A percentile compares a stretch with the other conserved stretches of the same genome.
phyloP scores from a whole-genome alignment of 2,888 invertebrate species.

The Cheilosia vernalis region DNA sequence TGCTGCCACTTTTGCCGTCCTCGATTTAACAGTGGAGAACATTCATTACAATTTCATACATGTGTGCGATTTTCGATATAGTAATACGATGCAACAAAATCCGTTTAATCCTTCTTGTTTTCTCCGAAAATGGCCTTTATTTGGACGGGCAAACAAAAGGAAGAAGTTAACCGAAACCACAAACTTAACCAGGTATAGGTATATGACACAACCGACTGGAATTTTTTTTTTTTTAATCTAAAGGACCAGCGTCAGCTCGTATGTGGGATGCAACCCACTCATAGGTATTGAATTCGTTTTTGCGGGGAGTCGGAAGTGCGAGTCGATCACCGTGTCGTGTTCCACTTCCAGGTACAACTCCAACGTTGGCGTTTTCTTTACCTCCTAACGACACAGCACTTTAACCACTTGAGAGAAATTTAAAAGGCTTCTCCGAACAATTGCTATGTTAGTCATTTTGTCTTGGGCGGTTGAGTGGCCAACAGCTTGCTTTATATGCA shows the following conservation, averaged over 20 bases:
- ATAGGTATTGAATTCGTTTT: slow-evolving; percentile 51
- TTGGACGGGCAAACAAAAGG: slow-evolving; percentile 17
- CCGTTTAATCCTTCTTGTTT: slow-evolving; percentile 47
- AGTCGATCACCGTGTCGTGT: slow-evolving; percentile 76
- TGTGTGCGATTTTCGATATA: slow-evolving; percentile 58
- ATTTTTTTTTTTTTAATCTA: slow-evolving; percentile 16
- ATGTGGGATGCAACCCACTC: slow-evolving; percentile 61
- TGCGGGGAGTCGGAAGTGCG: slow-evolving; percentile 74
- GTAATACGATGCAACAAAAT: slow-evolving; percentile 65
- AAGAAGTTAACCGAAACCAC: slow-evolving; percentile 41
- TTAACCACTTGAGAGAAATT: slow-evolving; percentile 76
- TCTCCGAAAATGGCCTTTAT: slow-evolving; percentile 36
- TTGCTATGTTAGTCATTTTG: slow-evolving; percentile 80
- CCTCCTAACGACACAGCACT: slow-evolving; percentile 55
- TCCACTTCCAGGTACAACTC: slow-evolving; percentile 69
- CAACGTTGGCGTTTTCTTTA: slow-evolving; percentile 58
- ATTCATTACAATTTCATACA: slow-evolving; percentile 68
- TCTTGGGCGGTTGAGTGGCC: slow-evolving; percentile 62
- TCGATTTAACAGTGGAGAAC: slow-evolving; percentile 65
- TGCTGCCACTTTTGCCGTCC: slow-evolving; percentile 67
- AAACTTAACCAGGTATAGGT: slow-evolving; percentile 38
- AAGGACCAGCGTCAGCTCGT: slow-evolving; percentile 55
- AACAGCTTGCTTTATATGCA: slow-evolving; percentile 45
- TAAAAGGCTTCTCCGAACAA: slow-evolving; percentile 81
- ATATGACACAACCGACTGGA: slow-evolving; percentile 37